phyloP scores from a whole-genome alignment of 2,113 vertebrate genomes.

The Tachysurus fulvidraco region DNA sequence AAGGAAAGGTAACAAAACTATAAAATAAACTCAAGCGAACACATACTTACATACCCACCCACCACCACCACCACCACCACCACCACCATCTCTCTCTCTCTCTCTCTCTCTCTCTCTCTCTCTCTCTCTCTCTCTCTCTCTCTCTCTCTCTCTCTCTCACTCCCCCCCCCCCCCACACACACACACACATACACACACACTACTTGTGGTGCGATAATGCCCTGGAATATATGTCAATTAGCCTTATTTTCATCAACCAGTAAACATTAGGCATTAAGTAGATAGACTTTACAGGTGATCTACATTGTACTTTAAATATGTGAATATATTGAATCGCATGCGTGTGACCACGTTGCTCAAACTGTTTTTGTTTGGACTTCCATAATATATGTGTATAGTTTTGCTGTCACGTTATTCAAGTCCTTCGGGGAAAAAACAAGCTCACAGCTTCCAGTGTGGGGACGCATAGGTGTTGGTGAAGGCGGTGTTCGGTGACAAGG shows the following conservation, averaged over 20 bases:
- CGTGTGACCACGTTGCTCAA: not conserved
- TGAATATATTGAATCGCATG: not conserved
- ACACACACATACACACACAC: not conserved
- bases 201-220: not conserved
- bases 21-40: not conserved
- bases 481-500: conserved; percentile 53
- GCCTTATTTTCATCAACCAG: not conserved
- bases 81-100: not conserved
- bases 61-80: not conserved
- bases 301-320: not conserved
- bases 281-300: not conserved
- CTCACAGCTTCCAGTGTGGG: not conserved
- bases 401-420: not conserved
- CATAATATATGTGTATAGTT: not conserved
- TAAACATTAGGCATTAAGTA: not conserved
- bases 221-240: not conserved
- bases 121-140: too few species aligned
- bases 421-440: not conserved
- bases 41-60: not conserved
- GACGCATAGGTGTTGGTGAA: conserved; percentile 40
- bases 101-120: too few species aligned
- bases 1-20: conserved; percentile 39
- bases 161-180: not conserved
- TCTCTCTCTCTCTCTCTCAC: too few species aligned
- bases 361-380: not conserved